These are phyloP conservation scores for Glyphotaelius pellucidus DNA, from an alignment of 2,888 invertebrate species.

Conservation along the genomic window DNA sequence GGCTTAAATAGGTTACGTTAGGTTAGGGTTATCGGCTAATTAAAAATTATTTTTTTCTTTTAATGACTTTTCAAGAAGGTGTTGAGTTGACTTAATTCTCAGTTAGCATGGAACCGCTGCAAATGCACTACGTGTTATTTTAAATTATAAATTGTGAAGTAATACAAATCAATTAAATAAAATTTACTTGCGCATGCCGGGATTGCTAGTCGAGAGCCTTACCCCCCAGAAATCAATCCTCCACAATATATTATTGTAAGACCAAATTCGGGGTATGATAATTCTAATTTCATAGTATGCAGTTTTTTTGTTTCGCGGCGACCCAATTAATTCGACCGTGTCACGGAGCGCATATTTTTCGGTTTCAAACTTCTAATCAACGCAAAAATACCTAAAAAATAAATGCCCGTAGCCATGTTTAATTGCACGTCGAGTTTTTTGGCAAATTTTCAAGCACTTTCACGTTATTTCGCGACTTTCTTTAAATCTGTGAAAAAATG, in stretches of 20 bases:
- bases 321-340: background rate
- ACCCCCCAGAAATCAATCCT: background rate
- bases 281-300: background rate
- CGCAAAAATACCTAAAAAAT: background rate
- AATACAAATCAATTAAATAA: too few species aligned
- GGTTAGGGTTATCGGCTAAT: too few species aligned
- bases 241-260: background rate
- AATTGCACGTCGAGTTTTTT: background rate
- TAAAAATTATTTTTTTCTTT: too few species aligned
- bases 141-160: too few species aligned
- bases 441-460: background rate
- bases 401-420: background rate
- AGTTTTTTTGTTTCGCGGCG: background rate
- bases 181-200: too few species aligned
- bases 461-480: background rate
- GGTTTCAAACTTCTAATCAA: background rate
- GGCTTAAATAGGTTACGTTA: too few species aligned
- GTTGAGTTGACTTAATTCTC: too few species aligned
- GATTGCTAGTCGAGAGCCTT: too few species aligned
- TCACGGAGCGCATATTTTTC: background rate
- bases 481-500: constrained; percentile 2
- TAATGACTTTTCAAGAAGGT: too few species aligned
- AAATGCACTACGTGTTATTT: too few species aligned
- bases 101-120: too few species aligned
- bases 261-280: background rate